Percentiles rank a stretch among this genome's conserved stretches.
Evolutionary conservation across 2,113 vertebrate genomes (phyloP).

Genomic region (Corynorhinus townsendii): DNA sequence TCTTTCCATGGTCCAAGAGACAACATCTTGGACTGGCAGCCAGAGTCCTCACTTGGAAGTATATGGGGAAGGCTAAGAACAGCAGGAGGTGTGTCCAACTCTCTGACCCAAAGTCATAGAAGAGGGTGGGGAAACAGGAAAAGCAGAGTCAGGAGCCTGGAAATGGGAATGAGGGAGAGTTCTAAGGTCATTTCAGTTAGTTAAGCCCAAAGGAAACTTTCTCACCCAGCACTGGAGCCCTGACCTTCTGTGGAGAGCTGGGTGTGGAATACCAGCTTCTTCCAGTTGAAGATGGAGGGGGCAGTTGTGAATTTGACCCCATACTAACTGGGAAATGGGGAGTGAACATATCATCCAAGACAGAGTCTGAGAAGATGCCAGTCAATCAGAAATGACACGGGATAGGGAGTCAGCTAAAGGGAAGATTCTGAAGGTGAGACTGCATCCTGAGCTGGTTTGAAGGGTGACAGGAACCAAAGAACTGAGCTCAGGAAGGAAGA

Average conservation of each 20-base stretch:
- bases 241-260: not conserved
- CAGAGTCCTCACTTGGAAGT: not conserved
- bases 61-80: not conserved
- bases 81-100: not conserved
- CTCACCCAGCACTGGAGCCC: not conserved
- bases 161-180: not conserved
- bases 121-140: not conserved
- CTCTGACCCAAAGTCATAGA: not conserved
- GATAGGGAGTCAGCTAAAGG: fast-evolving
- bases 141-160: not conserved
- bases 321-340: not conserved
- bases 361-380: not conserved
- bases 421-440: not conserved
- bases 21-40: not conserved
- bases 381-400: not conserved
- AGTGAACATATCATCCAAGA: not conserved
- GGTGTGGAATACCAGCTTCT: not conserved
- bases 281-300: not conserved
- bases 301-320: not conserved
- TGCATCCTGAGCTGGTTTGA: not conserved
- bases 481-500: not conserved
- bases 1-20: not conserved
- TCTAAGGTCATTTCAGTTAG: not conserved
- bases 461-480: not conserved
- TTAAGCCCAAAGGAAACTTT: not conserved